phyloP scores from a whole-genome alignment of 2,797 vertebrate genomes.

The Fringilla coelebs region DNA sequence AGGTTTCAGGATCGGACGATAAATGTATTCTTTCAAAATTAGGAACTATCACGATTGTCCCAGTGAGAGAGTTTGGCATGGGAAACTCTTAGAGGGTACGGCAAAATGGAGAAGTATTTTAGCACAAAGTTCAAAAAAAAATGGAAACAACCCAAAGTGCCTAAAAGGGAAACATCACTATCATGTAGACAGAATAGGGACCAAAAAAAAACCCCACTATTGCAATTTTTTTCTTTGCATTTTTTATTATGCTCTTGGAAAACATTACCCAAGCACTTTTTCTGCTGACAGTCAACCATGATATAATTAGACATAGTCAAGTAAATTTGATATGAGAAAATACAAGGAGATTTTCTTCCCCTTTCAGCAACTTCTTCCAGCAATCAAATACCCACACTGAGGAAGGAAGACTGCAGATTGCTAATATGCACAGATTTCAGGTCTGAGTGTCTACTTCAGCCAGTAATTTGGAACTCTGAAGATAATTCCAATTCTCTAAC shows the following conservation, averaged over 20 bases:
- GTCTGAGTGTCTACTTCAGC: not conserved
- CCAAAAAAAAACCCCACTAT: not conserved
- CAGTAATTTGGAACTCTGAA: not conserved
- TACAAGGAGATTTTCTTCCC: constrained; percentile 31
- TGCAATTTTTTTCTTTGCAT: not conserved
- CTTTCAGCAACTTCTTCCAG: constrained; percentile 34
- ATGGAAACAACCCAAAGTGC: not conserved
- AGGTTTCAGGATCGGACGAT: not conserved
- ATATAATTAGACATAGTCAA: constrained; percentile 37
- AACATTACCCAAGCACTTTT: constrained; percentile 43
- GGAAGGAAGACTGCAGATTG: not conserved
- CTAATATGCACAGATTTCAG: not conserved
- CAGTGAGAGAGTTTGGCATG: not conserved
- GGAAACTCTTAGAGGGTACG: not conserved
- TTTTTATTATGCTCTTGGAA: not conserved
- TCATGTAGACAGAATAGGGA: not conserved
- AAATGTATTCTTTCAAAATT: not conserved
- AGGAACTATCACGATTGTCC: not conserved
- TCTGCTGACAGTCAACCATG: not conserved
- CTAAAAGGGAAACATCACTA: not conserved
- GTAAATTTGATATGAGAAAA: constrained; percentile 35
- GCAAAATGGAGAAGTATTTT: not conserved
- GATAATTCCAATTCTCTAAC: not conserved
- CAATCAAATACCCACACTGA: not conserved
- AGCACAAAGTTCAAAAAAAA: not conserved